Percentiles rank a stretch among this genome's conserved stretches.
Conservation (phyloP, 1,140 invertebrate genomes). For the Philaenus spumarius region DNA sequence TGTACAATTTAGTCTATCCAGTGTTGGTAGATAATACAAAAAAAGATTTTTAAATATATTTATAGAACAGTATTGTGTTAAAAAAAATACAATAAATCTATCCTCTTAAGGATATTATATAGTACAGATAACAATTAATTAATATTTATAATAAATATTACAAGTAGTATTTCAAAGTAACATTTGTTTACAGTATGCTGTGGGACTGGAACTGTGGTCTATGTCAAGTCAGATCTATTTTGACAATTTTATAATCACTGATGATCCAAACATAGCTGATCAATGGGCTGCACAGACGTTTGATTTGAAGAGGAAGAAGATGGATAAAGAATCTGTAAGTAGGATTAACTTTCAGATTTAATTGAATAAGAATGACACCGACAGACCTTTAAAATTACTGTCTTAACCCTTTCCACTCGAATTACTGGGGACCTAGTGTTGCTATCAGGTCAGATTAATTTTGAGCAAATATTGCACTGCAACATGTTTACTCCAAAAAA, state of each 20-base stretch:
- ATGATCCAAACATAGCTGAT: constrained; percentile 69
- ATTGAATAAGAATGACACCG: not conserved
- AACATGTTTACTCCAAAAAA: no score
- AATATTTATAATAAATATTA: constrained; percentile 5
- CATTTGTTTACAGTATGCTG: constrained; percentile 60
- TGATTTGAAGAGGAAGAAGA: constrained; percentile 72
- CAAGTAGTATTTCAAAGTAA: no score
- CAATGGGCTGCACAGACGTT: constrained; percentile 81
- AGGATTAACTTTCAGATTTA: no score
- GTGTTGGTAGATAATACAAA: no score
- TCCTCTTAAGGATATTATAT: not conserved
- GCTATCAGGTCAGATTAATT: no score
- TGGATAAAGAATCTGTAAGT: constrained; percentile 72
- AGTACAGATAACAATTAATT: constrained; percentile 7
- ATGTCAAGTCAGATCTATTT: constrained; percentile 92
- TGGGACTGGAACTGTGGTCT: constrained; percentile 97
- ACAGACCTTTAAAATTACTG: not conserved
- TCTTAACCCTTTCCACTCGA: no score
- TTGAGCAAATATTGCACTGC: no score
- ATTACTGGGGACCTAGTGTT: no score
- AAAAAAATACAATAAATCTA: no score
- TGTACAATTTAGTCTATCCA: no score
- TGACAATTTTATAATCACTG: constrained; percentile 93
- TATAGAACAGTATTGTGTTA: no score
- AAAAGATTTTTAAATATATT: no score